Evolutionary conservation across 2,888 invertebrate species (phyloP), one percentile per base, ranked within the genome.

Genomic region (Aphidoletes aphidimyza): DNA sequence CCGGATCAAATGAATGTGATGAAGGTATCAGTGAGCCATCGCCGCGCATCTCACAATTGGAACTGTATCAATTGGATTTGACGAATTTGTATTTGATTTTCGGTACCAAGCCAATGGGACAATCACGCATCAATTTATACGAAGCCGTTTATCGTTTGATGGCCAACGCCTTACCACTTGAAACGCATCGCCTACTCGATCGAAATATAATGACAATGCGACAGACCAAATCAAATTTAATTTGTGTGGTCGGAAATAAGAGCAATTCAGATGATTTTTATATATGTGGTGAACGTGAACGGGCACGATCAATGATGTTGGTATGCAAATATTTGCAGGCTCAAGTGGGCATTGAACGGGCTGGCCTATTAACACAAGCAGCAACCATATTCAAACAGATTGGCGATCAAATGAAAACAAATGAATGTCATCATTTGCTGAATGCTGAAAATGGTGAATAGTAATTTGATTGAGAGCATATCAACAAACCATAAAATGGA

Each of bases 141-240:
- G 97, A 98, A 89, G 98, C 98, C 0, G 96, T 97, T 59, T 94
- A 94, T 78, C 93, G 98, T 85, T 92, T 98, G 90, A 97, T 98
- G 96, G 97, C 97, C 47, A 97, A 98, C 36, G 98, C 98, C 0
- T 95, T 97, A 84, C 98, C 98, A 45, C 95, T 95, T 0, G 94
- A 95, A 86, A 98, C 98, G 6, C 96, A 97, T 89, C 95, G 95
- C 88, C 91, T 98, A 39, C 89, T 98, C 54, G 97, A 98, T 88
- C 93, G 96, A 86, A 97, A 96, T 88, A 83, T 83, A 30, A 91
- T 98, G 81, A 93, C 96, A 1, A 94, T 96, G 85, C 91, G 96
- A 84, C 91, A 93, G 86, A 93, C 93, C 85, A 92, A 93, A 84
- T 90, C 94, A 0, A 95, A 95, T 0, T 93, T 96, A 83, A 96